Evolutionary conservation across 2,113 vertebrate genomes (phyloP).

Genomic region (human): GRCh38 chr22:38346501-38347000

Average conservation of each 20-base stretch:
- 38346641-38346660: neutral
- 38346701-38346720: neutral
- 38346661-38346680: neutral
- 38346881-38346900: neutral
- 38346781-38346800: neutral
- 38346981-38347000: neutral
- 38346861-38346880: neutral
- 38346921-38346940: rapidly evolving
- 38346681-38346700: neutral
- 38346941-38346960: neutral
- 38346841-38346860: neutral
- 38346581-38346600: neutral
- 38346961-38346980: neutral
- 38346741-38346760: neutral
- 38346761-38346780: neutral
- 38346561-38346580: neutral
- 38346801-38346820: neutral
- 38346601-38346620: neutral
- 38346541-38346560: no score
- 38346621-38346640: neutral
- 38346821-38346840: neutral
- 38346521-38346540: neutral
- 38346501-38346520: neutral
- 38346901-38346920: neutral
- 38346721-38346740: neutral